Evolutionary conservation across 2,113 vertebrate species (phyloP).

Genomic region (Uria lomvia): DNA sequence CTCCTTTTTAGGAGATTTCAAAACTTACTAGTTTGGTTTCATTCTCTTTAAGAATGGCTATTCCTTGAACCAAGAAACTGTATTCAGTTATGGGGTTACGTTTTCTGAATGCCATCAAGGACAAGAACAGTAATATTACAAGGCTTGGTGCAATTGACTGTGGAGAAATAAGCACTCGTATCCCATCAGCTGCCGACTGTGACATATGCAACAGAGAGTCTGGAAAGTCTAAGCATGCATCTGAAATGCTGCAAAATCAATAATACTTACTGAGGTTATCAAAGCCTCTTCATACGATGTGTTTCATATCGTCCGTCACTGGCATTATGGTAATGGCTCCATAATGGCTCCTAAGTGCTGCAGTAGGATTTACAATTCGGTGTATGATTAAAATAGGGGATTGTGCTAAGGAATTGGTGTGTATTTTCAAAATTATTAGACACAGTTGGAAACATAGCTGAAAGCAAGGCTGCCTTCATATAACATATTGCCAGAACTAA

Average conservation of each 20-base stretch:
- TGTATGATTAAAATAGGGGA: constrained; percentile 61
- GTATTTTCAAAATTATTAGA: constrained; percentile 71
- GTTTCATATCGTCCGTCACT: neutral
- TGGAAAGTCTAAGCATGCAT: neutral
- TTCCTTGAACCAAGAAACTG: neutral
- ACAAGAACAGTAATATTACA: neutral
- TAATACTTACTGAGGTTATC: neutral
- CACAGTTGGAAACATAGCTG: constrained; percentile 67
- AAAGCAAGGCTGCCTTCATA: constrained; percentile 66
- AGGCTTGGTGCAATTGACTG: neutral
- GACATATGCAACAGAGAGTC: neutral
- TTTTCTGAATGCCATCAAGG: neutral
- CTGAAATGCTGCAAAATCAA: neutral
- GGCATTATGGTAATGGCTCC: neutral
- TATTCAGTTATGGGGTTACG: neutral
- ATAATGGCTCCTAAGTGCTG: constrained; percentile 13
- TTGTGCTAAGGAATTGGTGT: constrained; percentile 48
- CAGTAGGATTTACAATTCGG: constrained; percentile 55
- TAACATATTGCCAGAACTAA: constrained; percentile 74
- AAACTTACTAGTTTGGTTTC: neutral
- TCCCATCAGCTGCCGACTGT: neutral
- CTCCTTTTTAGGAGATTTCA: neutral
- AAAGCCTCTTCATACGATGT: neutral
- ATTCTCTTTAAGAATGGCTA: neutral
- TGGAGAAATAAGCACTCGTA: neutral